A percentile compares a stretch with the other conserved stretches of the same genome.
These are phyloP conservation scores for Hypolimnas misippus DNA, from an alignment of 2,888 invertebrate species.

Conservation along the genomic window DNA sequence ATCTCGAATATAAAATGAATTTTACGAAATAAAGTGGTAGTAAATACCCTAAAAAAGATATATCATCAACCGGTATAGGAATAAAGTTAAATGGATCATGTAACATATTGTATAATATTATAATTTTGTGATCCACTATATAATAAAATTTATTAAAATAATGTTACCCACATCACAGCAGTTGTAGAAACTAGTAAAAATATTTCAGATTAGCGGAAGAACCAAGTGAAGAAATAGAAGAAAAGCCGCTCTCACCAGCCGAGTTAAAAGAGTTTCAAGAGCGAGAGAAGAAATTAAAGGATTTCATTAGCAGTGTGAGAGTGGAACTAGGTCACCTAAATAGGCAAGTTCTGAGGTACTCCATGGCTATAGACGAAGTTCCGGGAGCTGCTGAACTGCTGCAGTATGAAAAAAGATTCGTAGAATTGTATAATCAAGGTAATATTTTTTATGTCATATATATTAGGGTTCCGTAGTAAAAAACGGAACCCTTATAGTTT, in stretches of 20 bases:
- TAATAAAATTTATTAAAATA: no score
- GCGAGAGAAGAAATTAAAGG: constrained; percentile 68
- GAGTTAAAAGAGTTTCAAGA: constrained; percentile 72
- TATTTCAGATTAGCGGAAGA: constrained; percentile 58
- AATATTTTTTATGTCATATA: constrained; percentile 13
- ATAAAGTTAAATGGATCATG: no score
- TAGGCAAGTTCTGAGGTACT: constrained; percentile 90
- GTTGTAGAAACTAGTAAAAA: no score
- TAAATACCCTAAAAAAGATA: no score
- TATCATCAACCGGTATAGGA: no score
- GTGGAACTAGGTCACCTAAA: constrained; percentile 91
- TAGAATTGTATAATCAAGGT: constrained; percentile 98
- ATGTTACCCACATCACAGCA: no score
- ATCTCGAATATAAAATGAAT: no score
- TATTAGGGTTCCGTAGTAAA: no score
- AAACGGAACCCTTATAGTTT: no score
- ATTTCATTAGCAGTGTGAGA: constrained; percentile 69
- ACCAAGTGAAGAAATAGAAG: constrained; percentile 57
- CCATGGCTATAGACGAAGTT: constrained; percentile 95
- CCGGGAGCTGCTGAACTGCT: constrained; percentile 96
- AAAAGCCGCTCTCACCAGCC: constrained; percentile 64
- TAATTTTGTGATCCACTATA: no score
- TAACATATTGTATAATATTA: no score
- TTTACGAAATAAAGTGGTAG: no score
- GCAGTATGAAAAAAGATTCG: constrained; percentile 97